phyloP scores from a whole-genome alignment of 2,888 invertebrate genomes.

The Drosophila pseudotakahashii region DNA sequence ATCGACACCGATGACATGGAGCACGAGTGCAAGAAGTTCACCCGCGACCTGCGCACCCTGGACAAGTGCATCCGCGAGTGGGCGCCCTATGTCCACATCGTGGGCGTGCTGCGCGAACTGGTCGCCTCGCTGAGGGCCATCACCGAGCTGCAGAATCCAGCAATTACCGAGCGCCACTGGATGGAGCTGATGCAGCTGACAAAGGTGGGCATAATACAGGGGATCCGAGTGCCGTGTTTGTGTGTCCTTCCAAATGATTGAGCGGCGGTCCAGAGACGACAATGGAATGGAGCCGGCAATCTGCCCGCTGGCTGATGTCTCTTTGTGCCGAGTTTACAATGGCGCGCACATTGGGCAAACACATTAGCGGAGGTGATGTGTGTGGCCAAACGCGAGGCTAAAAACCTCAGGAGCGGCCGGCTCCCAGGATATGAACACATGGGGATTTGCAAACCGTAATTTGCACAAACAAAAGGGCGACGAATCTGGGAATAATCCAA shows the following conservation, averaged over 20 bases:
- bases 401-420: slow-evolving; percentile 3
- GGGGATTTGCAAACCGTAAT: background rate
- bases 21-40: slow-evolving; percentile 96
- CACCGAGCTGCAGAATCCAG: slow-evolving; percentile 96
- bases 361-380: slow-evolving; percentile 38
- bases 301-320: slow-evolving; percentile 10
- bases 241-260: slow-evolving; percentile 53
- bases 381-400: background rate
- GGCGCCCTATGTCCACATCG: slow-evolving; percentile 92
- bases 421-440: background rate
- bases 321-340: slow-evolving; percentile 8
- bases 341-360: slow-evolving; percentile 45
- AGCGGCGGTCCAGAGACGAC: slow-evolving; percentile 1
- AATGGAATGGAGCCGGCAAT: slow-evolving; percentile 12
- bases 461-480: background rate
- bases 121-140: slow-evolving; percentile 96
- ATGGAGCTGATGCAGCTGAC: slow-evolving; percentile 96
- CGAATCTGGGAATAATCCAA: background rate
- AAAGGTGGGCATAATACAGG: slow-evolving; percentile 86
- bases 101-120: slow-evolving; percentile 94
- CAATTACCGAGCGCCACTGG: slow-evolving; percentile 98
- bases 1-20: slow-evolving; percentile 98
- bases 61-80: slow-evolving; percentile 93
- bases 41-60: slow-evolving; percentile 92
- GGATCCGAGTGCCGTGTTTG: background rate